Evolutionary conservation across 1,140 invertebrate genomes (phyloP).

Genomic region (Thalassaphorura encarpata): DNA sequence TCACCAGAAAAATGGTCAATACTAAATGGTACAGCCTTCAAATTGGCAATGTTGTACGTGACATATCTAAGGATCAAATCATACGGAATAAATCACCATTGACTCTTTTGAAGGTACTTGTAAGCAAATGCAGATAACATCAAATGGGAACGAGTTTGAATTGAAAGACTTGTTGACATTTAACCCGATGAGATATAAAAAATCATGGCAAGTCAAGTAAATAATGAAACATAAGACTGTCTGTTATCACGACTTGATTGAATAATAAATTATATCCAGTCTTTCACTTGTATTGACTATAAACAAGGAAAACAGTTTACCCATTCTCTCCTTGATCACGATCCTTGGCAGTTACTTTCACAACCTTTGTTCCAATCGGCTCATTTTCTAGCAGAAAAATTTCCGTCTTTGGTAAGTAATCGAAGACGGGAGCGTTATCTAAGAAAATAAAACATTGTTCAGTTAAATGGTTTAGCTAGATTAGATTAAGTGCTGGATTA

Average conservation of each 20-base stretch:
- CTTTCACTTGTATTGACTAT: no score
- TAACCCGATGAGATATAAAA: no score
- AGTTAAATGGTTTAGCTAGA: no score
- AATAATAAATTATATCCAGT: no score
- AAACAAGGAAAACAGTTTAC: no score
- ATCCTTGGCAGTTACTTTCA: slow-evolving; percentile 61
- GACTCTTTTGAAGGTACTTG: neutral
- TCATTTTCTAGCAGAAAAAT: slow-evolving; percentile 67
- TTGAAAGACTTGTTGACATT: slow-evolving; percentile 15
- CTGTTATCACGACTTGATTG: no score
- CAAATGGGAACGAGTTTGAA: neutral
- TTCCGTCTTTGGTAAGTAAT: slow-evolving; percentile 22
- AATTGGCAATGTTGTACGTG: slow-evolving; percentile 83
- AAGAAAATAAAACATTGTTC: no score
- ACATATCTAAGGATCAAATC: slow-evolving; percentile 49
- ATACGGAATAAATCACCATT: neutral
- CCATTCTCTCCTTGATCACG: slow-evolving; percentile 87
- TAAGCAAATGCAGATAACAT: slow-evolving; percentile 1
- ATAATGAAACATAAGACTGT: no score
- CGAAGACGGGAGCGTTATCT: neutral
- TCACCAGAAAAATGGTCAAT: slow-evolving; percentile 90
- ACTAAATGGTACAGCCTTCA: slow-evolving; percentile 81
- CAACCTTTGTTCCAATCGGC: slow-evolving; percentile 67
- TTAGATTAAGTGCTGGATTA: no score
- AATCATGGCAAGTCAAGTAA: no score